Evolutionary conservation across 37 sponge, comb jelly and placozoan genomes (phyloP).

Genomic region (Hexactinellida sp.): DNA sequence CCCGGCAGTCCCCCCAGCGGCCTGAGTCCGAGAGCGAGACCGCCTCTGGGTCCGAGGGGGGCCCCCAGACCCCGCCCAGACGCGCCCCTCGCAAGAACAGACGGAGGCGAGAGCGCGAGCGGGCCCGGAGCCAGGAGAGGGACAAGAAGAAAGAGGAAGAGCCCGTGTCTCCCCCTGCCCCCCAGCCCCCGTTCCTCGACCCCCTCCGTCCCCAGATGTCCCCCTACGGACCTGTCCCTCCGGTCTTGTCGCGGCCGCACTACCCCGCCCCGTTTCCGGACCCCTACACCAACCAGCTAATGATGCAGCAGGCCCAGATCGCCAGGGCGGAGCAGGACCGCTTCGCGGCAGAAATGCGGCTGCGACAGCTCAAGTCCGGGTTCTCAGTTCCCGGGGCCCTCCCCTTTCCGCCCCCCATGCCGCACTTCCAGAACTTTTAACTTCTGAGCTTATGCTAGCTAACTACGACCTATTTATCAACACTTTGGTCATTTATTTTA

Average conservation of each 20-base stretch:
- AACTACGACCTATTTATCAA: neutral
- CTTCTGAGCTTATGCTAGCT: neutral
- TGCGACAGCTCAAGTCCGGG: neutral
- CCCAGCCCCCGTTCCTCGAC: neutral
- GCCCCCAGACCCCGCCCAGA: neutral
- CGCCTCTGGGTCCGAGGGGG: neutral
- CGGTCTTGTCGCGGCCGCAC: neutral
- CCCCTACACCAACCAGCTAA: conserved; percentile 13
- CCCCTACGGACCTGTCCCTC: neutral
- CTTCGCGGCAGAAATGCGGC: neutral
- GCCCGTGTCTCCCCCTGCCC: neutral
- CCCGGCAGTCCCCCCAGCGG: neutral
- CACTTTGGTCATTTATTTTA: neutral
- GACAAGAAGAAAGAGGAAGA: neutral
- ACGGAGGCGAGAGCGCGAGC: neutral
- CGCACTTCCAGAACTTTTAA: neutral
- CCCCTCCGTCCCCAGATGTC: neutral
- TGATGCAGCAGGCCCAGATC: conserved; percentile 4
- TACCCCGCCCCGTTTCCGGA: neutral
- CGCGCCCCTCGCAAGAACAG: neutral
- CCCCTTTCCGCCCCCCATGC: neutral
- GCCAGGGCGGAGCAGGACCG: neutral
- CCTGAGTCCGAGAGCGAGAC: neutral
- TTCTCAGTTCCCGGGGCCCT: neutral
- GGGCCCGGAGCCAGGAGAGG: neutral